Evolutionary conservation across 2,888 invertebrate species (phyloP), one percentile per base, ranked within the genome.

Genomic region (Andrena fulva): DNA sequence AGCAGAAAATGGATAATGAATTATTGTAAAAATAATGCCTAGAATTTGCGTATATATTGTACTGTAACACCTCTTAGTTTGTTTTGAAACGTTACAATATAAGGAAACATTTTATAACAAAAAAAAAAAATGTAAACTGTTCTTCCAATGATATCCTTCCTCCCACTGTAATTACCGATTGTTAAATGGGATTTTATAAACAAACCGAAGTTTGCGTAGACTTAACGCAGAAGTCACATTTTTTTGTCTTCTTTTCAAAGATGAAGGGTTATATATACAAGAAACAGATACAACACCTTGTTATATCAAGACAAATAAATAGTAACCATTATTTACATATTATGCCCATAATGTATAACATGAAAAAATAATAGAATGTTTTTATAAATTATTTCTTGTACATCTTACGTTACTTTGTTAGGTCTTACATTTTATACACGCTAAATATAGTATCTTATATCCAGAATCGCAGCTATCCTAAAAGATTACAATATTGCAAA

Each of bases 41-140:
- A 92, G 92, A 92, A 85, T 91, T 93, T 92, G 89, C 90, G 91
- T 91, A 92, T 92, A 90, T 89, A 92, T 92, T 93, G 89, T 92
- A 92, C 88, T 91, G 92, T 92, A 92, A 92, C 90, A 91, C 87
- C 87, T 89, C 91, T 92, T 90, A 91, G 89, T 92, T 93, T 92
- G 91, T 92, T 92, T 92, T 91, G 85, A 92, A 92, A 92, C 88
- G 91, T 93, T 93, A 93, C 87, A 93, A 93, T 93, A 93, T 92
- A 93, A 93, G 92, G 89, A 92, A 92, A 92, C 92, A 92, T 93
- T 93, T 93, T 93, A 92, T 93, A 93, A 92, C 91, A 91, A 87
- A 87, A 24, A 54, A 54, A 20, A n/a, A 50, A 20, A 20, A 20
- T 7, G 8, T 7, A 50, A 62, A 50, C 29, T 80, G 3, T 77